Percentiles rank a stretch among this genome's conserved stretches.
These are phyloP conservation scores for Apostichopus californicus DNA, from an alignment of 35 echinoderm and acorn worm species.

Conservation along the genomic window DNA sequence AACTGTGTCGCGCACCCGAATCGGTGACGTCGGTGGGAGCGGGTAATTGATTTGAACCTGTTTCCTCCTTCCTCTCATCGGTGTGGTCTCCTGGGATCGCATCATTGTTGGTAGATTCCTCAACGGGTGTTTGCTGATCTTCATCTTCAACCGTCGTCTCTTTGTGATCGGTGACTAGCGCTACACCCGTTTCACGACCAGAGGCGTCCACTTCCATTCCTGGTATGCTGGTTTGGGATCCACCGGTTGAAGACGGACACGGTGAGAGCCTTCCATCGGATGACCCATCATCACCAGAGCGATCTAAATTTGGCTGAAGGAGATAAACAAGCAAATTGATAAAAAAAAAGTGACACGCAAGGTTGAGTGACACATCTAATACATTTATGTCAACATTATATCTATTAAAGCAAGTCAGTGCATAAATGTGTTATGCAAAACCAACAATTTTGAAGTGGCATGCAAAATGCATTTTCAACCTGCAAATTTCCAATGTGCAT, in stretches of 20 bases:
- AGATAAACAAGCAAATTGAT: background rate
- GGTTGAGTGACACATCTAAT: too few species aligned
- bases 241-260: background rate
- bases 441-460: too few species aligned
- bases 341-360: background rate
- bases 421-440: too few species aligned
- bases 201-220: background rate
- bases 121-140: background rate
- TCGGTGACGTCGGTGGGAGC: background rate
- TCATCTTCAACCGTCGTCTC: background rate
- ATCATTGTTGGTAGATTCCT: background rate
- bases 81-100: background rate
- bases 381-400: too few species aligned
- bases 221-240: background rate
- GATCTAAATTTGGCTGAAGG: background rate
- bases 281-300: background rate
- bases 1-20: background rate
- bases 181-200: background rate
- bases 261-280: constrained; percentile 4
- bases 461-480: too few species aligned
- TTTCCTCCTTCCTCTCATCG: background rate
- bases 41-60: background rate
- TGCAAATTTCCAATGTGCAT: too few species aligned
- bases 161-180: background rate
- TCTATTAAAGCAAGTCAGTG: too few species aligned